Evolutionary conservation across 2,113 vertebrate genomes (phyloP).

Genomic region (Malurus alboscapulatus): DNA sequence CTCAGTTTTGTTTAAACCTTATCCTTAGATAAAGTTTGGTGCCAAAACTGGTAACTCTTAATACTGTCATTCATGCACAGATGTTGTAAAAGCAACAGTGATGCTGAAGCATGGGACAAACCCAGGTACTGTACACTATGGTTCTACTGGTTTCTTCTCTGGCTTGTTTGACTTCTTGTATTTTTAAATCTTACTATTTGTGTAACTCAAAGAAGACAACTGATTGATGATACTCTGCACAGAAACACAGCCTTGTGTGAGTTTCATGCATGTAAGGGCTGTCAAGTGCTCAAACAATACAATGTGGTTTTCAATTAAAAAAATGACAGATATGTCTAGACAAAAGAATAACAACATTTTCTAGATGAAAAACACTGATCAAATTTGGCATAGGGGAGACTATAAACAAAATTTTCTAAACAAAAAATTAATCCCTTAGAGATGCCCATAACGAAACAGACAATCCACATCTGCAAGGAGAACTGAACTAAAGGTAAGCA

Average conservation of each 20-base stretch:
- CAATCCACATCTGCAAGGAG: background rate
- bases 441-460: background rate
- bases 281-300: constrained; percentile 43
- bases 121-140: background rate
- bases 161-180: background rate
- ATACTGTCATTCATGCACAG: background rate
- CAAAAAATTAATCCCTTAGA: background rate
- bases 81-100: background rate
- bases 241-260: background rate
- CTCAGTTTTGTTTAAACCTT: background rate
- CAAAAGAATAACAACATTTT: constrained; percentile 38
- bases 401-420: background rate
- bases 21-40: background rate
- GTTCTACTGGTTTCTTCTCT: background rate
- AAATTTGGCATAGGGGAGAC: background rate
- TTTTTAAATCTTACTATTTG: background rate
- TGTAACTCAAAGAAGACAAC: background rate
- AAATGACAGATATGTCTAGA: constrained; percentile 25
- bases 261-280: background rate
- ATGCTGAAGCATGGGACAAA: background rate
- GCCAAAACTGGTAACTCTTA: background rate
- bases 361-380: background rate
- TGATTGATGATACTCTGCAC: background rate
- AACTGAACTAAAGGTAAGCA: background rate
- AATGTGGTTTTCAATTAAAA: constrained; percentile 11